Base-by-base conservation (phyloP, 2,888 invertebrate genomes). In the Stramonita haemastoma region DNA sequence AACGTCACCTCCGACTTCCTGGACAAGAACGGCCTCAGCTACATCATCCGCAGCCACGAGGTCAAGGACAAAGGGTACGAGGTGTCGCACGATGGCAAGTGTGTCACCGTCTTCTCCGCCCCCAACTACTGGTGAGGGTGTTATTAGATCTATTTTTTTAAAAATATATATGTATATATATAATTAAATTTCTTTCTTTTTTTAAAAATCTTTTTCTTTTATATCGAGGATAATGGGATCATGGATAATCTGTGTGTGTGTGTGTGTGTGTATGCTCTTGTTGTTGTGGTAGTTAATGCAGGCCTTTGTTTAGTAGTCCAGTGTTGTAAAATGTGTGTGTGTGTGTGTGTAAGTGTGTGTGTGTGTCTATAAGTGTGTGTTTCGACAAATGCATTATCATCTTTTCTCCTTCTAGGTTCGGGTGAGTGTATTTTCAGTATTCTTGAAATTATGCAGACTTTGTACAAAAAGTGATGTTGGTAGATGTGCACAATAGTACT, bases 41-140 rank as follows among this genome's bases (percentile, higher is more conserved):
- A 99, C 96, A 96, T 99, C 93, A 98, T 99, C 90, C 97, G 99
- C 90, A 99, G 99, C 96, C 99, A 99, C 96, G 99, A 99, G 96
- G 99, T 99, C 87, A 99, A 99, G 96, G 98, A 98, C 93, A 98
- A 98, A 90, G 99, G 99, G 0, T 99, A 99, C 95, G 99, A 99
- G 96, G 96, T 98, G 84, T 98, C 98, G 57, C 99, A 99, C 95
- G 97, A 98, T 95, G 99, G 98, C 73, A 98, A 98, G 95, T 99
- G 99, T 96, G 98, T 99, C 95, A 99, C 99, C 22, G 99, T 99
- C 86, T 99, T 99, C 97, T 99, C 99, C 0, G 99, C 99, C 93
- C 99, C 99, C 92, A 99, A 99, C 96, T 99, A 99, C 97, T 99
- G 99, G 98, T 98, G 96, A 90, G 94, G n/a, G n/a, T n/a, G n/a